A percentile compares a stretch with the other conserved stretches of the same genome.
Conservation (phyloP, 2,888 invertebrate species). For the Bombylius major region DNA sequence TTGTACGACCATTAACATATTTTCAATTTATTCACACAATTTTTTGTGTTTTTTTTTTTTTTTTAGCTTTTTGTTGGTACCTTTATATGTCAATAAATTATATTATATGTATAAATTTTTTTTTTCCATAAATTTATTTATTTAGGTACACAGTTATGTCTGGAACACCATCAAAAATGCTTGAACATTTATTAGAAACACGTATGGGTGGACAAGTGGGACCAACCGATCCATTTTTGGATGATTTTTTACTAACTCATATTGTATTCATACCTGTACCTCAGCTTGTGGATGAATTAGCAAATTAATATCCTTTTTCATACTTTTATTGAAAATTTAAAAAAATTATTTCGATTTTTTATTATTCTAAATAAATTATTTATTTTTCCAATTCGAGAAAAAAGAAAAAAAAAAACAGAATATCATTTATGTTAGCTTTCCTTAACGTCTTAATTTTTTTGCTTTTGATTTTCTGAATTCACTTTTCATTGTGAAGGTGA, state of each 20-base stretch:
- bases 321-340: conserved; percentile 11
- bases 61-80: not conserved
- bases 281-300: conserved; percentile 57
- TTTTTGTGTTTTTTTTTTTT: no score
- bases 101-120: not conserved
- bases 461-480: conserved; percentile 2
- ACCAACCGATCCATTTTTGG: conserved; percentile 60
- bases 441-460: no score
- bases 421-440: not conserved
- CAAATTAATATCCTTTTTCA: conserved; percentile 64
- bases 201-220: conserved; percentile 50
- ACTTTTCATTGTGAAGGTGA: conserved; percentile 43
- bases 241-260: conserved; percentile 72
- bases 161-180: conserved; percentile 73
- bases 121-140: conserved; percentile 1
- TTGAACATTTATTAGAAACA: conserved; percentile 73
- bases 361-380: not conserved
- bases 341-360: not conserved
- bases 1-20: no score
- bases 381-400: not conserved
- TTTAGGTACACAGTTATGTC: conserved; percentile 74
- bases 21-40: no score
- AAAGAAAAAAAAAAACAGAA: no score
- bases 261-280: conserved; percentile 70
- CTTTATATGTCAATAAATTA: not conserved